These are phyloP conservation scores for Pachliopta kotzebuea DNA, from an alignment of 2,888 invertebrate species.

Conservation along the genomic window DNA sequence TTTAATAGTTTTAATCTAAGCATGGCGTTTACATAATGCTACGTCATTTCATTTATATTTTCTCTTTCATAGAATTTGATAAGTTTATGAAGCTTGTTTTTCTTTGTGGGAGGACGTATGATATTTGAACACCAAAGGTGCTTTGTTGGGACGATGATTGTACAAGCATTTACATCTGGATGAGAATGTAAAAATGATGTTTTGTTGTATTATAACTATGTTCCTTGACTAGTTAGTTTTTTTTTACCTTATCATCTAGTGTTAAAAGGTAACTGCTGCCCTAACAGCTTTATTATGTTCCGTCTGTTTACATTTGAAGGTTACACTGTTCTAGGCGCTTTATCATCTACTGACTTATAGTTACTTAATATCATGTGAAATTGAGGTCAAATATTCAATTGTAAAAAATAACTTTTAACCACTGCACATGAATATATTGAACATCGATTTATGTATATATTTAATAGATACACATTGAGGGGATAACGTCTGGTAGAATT, in stretches of 20 bases:
- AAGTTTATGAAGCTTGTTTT: slow-evolving; percentile 29
- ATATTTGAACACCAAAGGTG: slow-evolving; percentile 39
- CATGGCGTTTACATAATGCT: slow-evolving; percentile 10
- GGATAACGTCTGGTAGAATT: too few relatives aligned
- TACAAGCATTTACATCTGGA: slow-evolving; percentile 55
- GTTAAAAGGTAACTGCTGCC: too few relatives aligned
- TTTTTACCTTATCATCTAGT: slow-evolving; percentile 35
- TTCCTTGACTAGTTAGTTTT: slow-evolving; percentile 50
- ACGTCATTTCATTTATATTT: slow-evolving; percentile 31
- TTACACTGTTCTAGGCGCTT: too few relatives aligned
- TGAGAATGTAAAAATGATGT: slow-evolving; percentile 58
- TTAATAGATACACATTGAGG: too few relatives aligned
- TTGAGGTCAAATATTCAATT: too few relatives aligned
- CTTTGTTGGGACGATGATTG: slow-evolving; percentile 41
- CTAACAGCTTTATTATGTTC: too few relatives aligned
- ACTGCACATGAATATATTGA: too few relatives aligned
- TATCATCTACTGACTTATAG: too few relatives aligned
- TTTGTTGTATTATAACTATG: slow-evolving; percentile 70
- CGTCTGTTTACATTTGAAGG: too few relatives aligned
- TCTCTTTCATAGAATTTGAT: slow-evolving; percentile 27
- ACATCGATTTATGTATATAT: too few relatives aligned
- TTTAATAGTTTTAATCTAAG: slow-evolving; percentile 13
- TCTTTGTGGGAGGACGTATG: slow-evolving; percentile 33
- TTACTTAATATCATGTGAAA: too few relatives aligned
- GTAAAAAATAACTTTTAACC: too few relatives aligned